These are phyloP conservation scores for Aporrectodea caliginosa DNA, from an alignment of 1,140 invertebrate genomes.

Conservation along the genomic window DNA sequence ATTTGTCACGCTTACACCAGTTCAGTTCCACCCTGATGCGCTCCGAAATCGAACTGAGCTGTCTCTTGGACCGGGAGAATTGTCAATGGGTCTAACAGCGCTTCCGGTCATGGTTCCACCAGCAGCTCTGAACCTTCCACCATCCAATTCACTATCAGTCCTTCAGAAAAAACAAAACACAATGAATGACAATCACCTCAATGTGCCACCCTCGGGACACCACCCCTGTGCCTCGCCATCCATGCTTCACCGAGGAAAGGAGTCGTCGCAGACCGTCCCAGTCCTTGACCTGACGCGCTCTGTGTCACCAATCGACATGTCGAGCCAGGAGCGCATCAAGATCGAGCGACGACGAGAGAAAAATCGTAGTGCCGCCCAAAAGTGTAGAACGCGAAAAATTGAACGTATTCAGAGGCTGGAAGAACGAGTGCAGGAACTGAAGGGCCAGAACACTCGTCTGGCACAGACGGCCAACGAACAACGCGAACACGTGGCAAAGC, in stretches of 20 bases:
- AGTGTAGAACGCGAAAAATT: slow-evolving; percentile 88
- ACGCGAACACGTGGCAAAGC: slow-evolving; percentile 81
- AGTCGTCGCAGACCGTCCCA: neutral
- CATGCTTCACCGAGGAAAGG: neutral
- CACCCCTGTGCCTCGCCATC: neutral
- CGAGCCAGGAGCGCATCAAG: slow-evolving; percentile 88
- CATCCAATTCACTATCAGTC: too few relatives aligned
- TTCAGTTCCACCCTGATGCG: neutral
- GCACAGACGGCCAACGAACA: slow-evolving; percentile 74
- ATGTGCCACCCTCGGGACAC: neutral
- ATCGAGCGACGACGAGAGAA: slow-evolving; percentile 89
- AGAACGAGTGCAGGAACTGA: slow-evolving; percentile 88
- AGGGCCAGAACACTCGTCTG: slow-evolving; percentile 83
- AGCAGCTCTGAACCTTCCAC: neutral
- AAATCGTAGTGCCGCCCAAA: slow-evolving; percentile 91
- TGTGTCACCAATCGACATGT: slow-evolving; percentile 85
- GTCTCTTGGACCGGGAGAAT: neutral
- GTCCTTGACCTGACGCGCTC: slow-evolving; percentile 62
- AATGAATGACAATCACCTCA: too few relatives aligned
- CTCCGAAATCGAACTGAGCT: neutral
- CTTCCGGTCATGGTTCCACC: neutral
- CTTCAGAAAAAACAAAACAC: too few relatives aligned
- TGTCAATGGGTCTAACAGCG: neutral
- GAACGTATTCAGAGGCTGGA: slow-evolving; percentile 85
- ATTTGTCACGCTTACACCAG: slow-evolving; percentile 15